phyloP scores from a whole-genome alignment of 2,797 vertebrate genomes.

The Hoplostethus mediterraneus region DNA sequence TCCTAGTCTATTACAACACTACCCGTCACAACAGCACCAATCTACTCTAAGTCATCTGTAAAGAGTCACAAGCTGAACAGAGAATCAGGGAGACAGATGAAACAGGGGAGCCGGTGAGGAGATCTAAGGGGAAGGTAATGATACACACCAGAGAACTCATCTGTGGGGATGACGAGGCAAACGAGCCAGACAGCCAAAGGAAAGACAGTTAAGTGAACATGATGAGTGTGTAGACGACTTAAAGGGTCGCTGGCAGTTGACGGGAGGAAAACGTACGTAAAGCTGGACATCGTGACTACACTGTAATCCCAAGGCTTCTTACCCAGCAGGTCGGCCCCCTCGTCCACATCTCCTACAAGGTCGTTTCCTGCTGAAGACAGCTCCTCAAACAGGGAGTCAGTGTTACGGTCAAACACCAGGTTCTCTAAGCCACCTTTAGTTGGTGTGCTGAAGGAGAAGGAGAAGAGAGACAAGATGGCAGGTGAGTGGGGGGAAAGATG shows the following conservation, averaged over 20 bases:
- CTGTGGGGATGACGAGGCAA: slow-evolving; percentile 81
- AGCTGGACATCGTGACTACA: not conserved
- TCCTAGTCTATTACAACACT: slow-evolving; percentile 14
- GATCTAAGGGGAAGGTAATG: slow-evolving; percentile 39
- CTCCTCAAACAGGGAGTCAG: slow-evolving; percentile 97
- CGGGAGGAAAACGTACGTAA: not conserved
- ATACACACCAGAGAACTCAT: slow-evolving; percentile 98
- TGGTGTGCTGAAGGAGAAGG: slow-evolving; percentile 87
- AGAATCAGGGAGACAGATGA: not conserved
- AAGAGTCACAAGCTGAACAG: slow-evolving; percentile 3
- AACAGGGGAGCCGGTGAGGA: not conserved
- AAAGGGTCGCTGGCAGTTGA: not conserved
- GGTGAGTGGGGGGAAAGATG: not conserved
- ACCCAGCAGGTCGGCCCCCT: slow-evolving; percentile 97
- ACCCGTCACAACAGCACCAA: slow-evolving; percentile 8
- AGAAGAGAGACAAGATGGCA: not conserved
- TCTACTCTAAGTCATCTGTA: slow-evolving; percentile 7
- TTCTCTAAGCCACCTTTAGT: slow-evolving; percentile 93
- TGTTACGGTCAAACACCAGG: slow-evolving; percentile 95
- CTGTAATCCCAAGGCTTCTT: slow-evolving; percentile 52
- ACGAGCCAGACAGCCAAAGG: slow-evolving; percentile 21
- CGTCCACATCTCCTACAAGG: slow-evolving; percentile 95
- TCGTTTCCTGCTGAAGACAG: slow-evolving; percentile 96
- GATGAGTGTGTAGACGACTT: not conserved
- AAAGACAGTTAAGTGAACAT: slow-evolving; percentile 35